phyloP scores from a whole-genome alignment of 2,113 vertebrate genomes.

The Melanostigma gelatinosum region DNA sequence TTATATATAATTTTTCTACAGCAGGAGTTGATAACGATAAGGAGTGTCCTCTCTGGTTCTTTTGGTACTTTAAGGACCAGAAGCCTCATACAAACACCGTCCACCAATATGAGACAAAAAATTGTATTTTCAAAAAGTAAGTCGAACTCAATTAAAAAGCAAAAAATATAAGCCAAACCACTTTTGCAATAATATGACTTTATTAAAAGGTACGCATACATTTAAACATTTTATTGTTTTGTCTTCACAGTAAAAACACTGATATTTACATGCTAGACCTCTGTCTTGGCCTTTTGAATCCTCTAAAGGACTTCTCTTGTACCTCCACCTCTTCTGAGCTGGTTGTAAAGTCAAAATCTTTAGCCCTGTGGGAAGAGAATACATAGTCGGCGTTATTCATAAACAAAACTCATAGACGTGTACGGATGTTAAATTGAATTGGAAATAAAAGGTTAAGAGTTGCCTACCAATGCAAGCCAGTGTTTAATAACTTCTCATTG shows the following conservation, averaged over 20 bases:
- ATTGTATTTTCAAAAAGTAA: background rate
- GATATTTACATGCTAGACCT: conserved; percentile 21
- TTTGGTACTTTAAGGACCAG: background rate
- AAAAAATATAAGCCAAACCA: conserved; percentile 7
- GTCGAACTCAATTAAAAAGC: background rate
- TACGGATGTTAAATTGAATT: background rate
- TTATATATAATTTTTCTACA: background rate
- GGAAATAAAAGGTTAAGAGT: background rate
- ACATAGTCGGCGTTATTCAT: background rate
- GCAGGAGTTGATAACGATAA: background rate
- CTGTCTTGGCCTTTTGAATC: background rate
- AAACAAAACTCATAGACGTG: background rate
- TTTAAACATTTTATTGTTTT: background rate
- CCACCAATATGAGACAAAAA: background rate
- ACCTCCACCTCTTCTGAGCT: conserved; percentile 55
- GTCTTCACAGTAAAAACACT: conserved; percentile 35
- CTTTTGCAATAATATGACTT: conserved; percentile 6
- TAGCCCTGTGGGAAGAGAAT: conserved; percentile 59
- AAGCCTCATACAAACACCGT: background rate
- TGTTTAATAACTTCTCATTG: conserved; percentile 40
- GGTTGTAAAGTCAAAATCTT: conserved; percentile 51
- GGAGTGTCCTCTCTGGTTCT: background rate
- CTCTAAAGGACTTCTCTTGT: conserved; percentile 30
- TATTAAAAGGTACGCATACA: background rate
- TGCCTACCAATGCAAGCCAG: conserved; percentile 51